Percentiles rank a stretch among this genome's conserved stretches.
Conservation (phyloP, 2,888 invertebrate species). For the Amblyjoppa proteus region DNA sequence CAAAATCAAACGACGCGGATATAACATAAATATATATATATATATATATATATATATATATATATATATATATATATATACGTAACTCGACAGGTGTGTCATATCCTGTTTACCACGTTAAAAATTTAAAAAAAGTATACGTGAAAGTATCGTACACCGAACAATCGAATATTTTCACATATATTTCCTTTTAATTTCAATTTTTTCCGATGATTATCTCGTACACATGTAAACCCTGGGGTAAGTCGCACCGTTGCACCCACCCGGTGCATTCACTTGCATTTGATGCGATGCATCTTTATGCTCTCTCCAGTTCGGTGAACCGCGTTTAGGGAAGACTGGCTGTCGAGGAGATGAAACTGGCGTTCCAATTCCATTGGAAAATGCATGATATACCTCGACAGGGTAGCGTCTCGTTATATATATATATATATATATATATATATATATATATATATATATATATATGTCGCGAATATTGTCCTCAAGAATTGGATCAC, state of each 20-base stretch:
- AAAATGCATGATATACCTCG: constrained; percentile 59
- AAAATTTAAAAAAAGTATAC: constrained; percentile 19
- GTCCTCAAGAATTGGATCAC: constrained; percentile 40
- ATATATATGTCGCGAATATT: constrained; percentile 44
- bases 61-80: background rate
- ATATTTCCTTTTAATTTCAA: background rate
- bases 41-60: background rate
- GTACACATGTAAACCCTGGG: constrained; percentile 10
- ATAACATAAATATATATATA: background rate
- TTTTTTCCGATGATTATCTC: constrained; percentile 13
- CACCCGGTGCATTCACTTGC: constrained; percentile 2
- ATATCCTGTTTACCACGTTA: constrained; percentile 15
- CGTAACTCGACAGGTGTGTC: constrained; percentile 5
- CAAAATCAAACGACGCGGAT: constrained; percentile 50
- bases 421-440: constrained; percentile 14
- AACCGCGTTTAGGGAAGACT: constrained; percentile 32
- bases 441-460: constrained; percentile 6
- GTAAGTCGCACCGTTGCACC: constrained; percentile 18
- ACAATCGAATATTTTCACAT: constrained; percentile 19
- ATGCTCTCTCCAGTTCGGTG: constrained; percentile 1
- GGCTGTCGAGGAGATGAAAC: constrained; percentile 21
- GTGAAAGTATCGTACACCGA: background rate
- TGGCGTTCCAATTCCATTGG: constrained; percentile 41
- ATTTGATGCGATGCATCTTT: background rate
- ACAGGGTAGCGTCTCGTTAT: constrained; percentile 26